Conservation (phyloP, 2,113 vertebrate genomes). For the Abramis brama region DNA sequence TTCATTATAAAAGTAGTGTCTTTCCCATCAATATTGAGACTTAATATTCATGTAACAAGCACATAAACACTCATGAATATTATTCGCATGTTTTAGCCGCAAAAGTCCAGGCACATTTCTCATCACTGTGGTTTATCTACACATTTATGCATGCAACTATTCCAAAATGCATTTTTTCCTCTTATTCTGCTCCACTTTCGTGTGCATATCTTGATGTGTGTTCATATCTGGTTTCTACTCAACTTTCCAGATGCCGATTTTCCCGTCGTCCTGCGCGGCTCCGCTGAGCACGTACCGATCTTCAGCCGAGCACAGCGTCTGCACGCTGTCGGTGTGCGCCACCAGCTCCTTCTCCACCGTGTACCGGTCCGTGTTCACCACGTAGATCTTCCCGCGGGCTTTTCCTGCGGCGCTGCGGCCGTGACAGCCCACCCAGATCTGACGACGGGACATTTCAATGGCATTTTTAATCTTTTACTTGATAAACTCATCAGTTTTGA, state of each 20-base stretch:
- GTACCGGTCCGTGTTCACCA: conserved; percentile 77
- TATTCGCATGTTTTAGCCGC: not conserved
- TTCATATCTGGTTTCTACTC: conserved; percentile 68
- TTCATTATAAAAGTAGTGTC: not conserved
- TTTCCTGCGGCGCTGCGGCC: conserved; percentile 79
- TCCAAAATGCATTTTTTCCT: not conserved
- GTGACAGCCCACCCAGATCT: conserved; percentile 91
- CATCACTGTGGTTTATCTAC: not conserved
- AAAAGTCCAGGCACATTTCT: not conserved
- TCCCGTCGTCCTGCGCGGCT: conserved; percentile 85
- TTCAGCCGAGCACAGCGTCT: conserved; percentile 88
- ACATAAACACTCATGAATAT: not conserved
- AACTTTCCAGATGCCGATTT: conserved; percentile 96
- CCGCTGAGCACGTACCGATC: conserved; percentile 93
- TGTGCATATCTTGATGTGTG: too few species aligned
- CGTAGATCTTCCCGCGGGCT: conserved; percentile 86
- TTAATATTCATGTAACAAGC: not conserved
- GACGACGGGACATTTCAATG: not conserved
- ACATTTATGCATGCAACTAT: not conserved
- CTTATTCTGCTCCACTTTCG: not conserved
- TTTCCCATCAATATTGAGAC: not conserved
- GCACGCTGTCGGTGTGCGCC: conserved; percentile 82
- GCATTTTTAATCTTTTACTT: not conserved
- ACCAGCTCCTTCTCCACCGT: conserved; percentile 89
- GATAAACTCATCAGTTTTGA: not conserved